These are phyloP conservation scores for Ranitomeya variabilis DNA, from an alignment of 2,113 vertebrate species.

Conservation along the genomic window DNA sequence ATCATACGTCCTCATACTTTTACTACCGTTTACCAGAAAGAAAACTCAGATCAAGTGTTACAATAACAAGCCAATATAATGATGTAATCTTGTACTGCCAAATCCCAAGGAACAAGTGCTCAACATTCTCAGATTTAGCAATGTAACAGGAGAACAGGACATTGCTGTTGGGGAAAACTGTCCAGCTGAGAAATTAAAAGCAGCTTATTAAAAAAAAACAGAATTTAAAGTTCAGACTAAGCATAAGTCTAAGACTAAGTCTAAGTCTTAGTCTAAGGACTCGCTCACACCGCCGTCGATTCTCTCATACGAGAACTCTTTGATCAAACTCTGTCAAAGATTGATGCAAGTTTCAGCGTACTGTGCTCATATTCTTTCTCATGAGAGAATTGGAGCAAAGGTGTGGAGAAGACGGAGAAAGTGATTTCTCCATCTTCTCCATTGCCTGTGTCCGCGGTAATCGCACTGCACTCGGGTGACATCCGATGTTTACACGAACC, in stretches of 20 bases:
- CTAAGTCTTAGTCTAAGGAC: background rate
- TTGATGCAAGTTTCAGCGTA: too few relatives aligned
- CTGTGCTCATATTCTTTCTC: too few relatives aligned
- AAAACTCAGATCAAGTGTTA: constrained; percentile 53
- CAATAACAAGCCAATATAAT: constrained; percentile 40
- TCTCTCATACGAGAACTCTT: too few relatives aligned
- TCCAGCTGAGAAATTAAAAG: constrained; percentile 79
- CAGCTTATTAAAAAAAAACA: constrained; percentile 74
- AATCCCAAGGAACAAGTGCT: constrained; percentile 21
- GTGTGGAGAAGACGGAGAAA: too few relatives aligned
- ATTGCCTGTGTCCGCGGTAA: too few relatives aligned
- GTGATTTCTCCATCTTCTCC: too few relatives aligned
- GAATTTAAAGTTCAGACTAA: constrained; percentile 77
- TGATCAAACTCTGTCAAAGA: too few relatives aligned
- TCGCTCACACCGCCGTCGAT: too few relatives aligned
- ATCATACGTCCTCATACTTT: constrained; percentile 20
- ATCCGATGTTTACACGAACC: too few relatives aligned
- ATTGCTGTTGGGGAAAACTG: constrained; percentile 62
- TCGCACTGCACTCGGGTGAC: too few relatives aligned
- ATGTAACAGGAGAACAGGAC: constrained; percentile 36
- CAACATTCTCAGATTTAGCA: constrained; percentile 1
- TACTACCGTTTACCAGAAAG: constrained; percentile 43
- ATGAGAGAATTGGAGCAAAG: too few relatives aligned
- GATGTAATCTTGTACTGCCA: constrained; percentile 35
- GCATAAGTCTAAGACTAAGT: constrained; percentile 70